These are phyloP conservation scores for Peromyscus leucopus DNA, from an alignment of 2,113 vertebrate genomes.

Conservation along the genomic window DNA sequence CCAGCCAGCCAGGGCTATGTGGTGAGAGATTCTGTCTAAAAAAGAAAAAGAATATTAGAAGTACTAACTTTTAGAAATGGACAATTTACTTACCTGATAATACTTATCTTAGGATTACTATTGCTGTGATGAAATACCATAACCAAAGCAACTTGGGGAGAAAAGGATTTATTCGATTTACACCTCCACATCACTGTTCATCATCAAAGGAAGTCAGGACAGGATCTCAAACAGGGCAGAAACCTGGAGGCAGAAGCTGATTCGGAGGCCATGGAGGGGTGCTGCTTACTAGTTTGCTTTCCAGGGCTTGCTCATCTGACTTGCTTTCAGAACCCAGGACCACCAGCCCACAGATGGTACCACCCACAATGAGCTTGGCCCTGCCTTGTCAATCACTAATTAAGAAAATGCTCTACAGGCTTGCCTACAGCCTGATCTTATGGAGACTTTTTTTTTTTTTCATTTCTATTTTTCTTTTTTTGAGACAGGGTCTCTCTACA, in stretches of 20 bases:
- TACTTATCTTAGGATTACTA: neutral
- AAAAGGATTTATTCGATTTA: neutral
- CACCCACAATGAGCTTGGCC: neutral
- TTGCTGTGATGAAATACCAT: neutral
- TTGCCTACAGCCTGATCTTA: neutral
- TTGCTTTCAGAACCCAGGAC: neutral
- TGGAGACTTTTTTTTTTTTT: neutral
- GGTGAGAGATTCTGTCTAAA: neutral
- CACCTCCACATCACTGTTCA: neutral
- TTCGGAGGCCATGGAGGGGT: neutral
- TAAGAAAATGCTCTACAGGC: neutral
- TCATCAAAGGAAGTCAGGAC: neutral
- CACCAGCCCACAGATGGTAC: neutral
- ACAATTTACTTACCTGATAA: neutral
- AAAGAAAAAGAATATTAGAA: neutral
- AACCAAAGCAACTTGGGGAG: neutral
- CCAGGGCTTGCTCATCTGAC: neutral
- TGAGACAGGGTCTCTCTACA: neutral
- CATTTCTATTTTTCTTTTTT: neutral
- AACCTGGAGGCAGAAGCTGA: neutral
- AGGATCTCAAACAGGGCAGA: neutral
- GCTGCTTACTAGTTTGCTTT: neutral
- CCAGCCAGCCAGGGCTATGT: neutral
- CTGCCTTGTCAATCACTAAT: neutral
- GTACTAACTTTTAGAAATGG: slow-evolving; percentile 17